Percentiles rank a stretch among this genome's conserved stretches.
Conservation (phyloP, 2,888 invertebrate species). For the Hydrotaea cyrtoneurina region DNA sequence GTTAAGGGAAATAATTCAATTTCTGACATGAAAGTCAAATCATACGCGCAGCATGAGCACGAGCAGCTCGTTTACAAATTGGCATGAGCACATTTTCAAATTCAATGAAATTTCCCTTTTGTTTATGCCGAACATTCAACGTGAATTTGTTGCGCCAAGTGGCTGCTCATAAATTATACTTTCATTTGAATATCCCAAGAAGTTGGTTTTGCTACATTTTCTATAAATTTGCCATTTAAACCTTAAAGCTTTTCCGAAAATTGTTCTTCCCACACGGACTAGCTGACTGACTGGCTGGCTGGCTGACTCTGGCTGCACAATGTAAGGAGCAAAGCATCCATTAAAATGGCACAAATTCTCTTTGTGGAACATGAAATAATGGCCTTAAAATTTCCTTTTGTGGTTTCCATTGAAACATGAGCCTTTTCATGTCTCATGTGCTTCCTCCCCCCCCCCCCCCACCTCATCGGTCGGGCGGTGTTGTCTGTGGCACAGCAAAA, state of each 20-base stretch:
- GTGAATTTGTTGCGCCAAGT: too few species aligned
- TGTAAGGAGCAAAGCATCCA: background rate
- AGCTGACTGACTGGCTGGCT: background rate
- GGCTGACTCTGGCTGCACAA: too few species aligned
- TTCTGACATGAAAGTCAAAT: background rate
- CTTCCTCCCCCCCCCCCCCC: too few species aligned
- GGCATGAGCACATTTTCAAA: too few species aligned
- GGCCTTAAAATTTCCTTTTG: slow-evolving; percentile 13
- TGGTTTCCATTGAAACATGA: slow-evolving; percentile 48
- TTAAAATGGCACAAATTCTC: background rate
- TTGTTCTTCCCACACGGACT: background rate
- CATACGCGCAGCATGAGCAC: background rate
- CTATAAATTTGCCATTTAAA: background rate
- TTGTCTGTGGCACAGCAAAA: background rate
- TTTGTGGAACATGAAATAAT: background rate
- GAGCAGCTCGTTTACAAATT: too few species aligned
- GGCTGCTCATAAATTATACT: too few species aligned
- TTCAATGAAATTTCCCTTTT: too few species aligned
- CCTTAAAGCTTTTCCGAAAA: background rate
- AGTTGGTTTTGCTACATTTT: too few species aligned
- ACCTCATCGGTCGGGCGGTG: too few species aligned
- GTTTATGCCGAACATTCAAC: too few species aligned
- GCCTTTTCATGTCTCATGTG: background rate
- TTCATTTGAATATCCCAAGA: too few species aligned
- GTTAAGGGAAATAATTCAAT: background rate